phyloP scores from a whole-genome alignment of 2,888 invertebrate species.

The Selenia dentaria region DNA sequence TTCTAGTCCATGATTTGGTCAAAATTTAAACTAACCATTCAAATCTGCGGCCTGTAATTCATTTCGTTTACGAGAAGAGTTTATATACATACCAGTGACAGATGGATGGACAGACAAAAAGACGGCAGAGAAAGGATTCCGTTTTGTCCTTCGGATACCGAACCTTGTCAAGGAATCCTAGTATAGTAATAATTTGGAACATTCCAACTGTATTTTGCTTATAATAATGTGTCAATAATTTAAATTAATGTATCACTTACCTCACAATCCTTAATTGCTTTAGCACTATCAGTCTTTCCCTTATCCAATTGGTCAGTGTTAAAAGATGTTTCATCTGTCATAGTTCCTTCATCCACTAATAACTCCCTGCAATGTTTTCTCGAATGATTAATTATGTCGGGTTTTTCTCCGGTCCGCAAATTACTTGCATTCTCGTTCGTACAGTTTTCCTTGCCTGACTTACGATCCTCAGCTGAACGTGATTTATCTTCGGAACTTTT shows the following conservation, averaged over 20 bases:
- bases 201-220: too few relatives aligned
- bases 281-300: constrained; percentile 67
- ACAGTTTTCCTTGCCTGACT: constrained; percentile 70
- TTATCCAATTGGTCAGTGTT: constrained; percentile 59
- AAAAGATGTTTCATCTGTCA: constrained; percentile 57
- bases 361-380: constrained; percentile 63
- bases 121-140: too few relatives aligned
- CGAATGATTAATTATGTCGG: constrained; percentile 72
- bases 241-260: constrained; percentile 60
- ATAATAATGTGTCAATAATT: too few relatives aligned
- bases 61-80: too few relatives aligned
- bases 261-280: constrained; percentile 61
- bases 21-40: too few relatives aligned
- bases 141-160: too few relatives aligned
- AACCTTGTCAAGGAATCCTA: too few relatives aligned
- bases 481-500: constrained; percentile 73
- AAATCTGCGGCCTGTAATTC: too few relatives aligned
- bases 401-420: constrained; percentile 61
- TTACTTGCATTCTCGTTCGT: constrained; percentile 74
- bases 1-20: too few relatives aligned
- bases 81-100: too few relatives aligned
- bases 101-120: too few relatives aligned
- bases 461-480: constrained; percentile 66
- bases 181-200: too few relatives aligned
- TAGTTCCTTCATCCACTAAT: constrained; percentile 64